A percentile compares a stretch with the other conserved stretches of the same genome.
phyloP scores from a whole-genome alignment of 2,797 vertebrate species.

The Mastacembelus armatus region DNA sequence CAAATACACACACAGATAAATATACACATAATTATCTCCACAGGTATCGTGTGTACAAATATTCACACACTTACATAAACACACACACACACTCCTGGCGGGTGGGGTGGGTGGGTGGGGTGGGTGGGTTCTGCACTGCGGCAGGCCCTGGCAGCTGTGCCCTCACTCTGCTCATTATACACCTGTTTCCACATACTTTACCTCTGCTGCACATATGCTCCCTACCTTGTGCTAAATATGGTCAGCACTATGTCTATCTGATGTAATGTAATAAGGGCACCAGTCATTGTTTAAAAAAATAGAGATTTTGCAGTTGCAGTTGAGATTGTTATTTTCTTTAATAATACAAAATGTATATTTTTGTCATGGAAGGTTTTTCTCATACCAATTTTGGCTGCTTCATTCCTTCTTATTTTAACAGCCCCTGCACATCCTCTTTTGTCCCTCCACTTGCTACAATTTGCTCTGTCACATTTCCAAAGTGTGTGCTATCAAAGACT shows the following conservation, averaged over 20 bases:
- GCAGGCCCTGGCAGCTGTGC: slow-evolving; percentile 44
- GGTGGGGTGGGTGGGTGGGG: too few species aligned
- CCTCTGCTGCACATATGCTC: slow-evolving; percentile 34
- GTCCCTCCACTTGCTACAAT: background rate
- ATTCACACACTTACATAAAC: background rate
- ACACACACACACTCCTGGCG: background rate
- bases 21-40: slow-evolving; percentile 6
- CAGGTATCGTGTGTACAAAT: slow-evolving; percentile 12
- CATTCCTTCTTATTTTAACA: background rate
- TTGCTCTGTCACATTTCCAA: slow-evolving; percentile 6
- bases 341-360: slow-evolving; percentile 10
- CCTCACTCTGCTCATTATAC: slow-evolving; percentile 28
- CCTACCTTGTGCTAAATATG: slow-evolving; percentile 7
- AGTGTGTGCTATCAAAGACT: background rate
- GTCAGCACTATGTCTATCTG: background rate
- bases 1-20: background rate
- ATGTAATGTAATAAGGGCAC: background rate
- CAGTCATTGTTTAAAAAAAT: background rate
- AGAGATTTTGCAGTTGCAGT: background rate
- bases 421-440: background rate
- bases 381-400: too few species aligned
- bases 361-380: slow-evolving; percentile 10
- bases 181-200: slow-evolving; percentile 24
- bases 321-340: background rate
- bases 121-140: slow-evolving; percentile 35